A percentile compares a stretch with the other conserved stretches of the same genome.
Evolutionary conservation across 2,113 vertebrate genomes (phyloP).

Genomic region (Copsychus sechellarum): DNA sequence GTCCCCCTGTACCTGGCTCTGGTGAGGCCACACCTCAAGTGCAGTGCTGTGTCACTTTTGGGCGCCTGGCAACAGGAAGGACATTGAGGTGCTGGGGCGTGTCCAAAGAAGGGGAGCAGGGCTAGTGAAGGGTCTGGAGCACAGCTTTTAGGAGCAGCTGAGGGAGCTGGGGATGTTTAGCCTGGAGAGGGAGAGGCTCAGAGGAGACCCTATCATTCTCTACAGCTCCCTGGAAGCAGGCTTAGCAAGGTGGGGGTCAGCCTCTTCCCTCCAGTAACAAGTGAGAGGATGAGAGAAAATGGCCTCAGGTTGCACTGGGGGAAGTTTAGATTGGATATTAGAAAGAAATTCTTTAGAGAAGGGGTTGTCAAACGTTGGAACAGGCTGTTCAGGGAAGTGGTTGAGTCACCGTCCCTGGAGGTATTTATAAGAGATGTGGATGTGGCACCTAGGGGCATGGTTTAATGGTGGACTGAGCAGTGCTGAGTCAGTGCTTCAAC

Average conservation of each 20-base stretch:
- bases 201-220: neutral
- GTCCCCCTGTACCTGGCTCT: accelerated
- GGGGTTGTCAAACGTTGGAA: neutral
- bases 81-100: accelerated
- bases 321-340: neutral
- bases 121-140: neutral
- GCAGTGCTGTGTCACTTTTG: neutral
- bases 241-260: neutral
- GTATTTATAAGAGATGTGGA: neutral
- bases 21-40: neutral
- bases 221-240: neutral
- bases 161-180: neutral
- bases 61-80: neutral
- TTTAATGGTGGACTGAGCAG: neutral
- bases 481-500: neutral
- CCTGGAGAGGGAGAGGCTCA: neutral
- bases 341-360: neutral
- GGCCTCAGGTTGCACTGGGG: neutral
- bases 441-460: neutral
- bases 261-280: neutral
- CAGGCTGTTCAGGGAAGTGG: neutral
- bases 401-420: neutral
- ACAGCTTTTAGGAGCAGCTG: neutral
- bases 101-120: neutral
- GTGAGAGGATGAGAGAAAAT: neutral